Conservation (phyloP, 2,888 invertebrate genomes). For the Lamellibrachia columna region DNA sequence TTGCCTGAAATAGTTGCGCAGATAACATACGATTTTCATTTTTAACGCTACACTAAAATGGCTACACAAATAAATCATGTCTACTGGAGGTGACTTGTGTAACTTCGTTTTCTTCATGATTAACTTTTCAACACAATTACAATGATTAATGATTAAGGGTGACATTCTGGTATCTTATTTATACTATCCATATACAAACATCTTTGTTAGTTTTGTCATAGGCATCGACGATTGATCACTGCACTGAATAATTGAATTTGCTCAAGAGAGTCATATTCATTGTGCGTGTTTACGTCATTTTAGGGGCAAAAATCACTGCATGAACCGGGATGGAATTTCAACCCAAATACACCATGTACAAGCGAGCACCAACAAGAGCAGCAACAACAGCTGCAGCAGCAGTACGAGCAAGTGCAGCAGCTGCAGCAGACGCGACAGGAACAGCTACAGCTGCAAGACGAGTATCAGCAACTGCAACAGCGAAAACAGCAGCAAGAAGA, state of each 20-base stretch:
- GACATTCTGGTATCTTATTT: neutral
- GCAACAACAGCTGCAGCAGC: neutral
- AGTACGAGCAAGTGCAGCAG: neutral
- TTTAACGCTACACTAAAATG: neutral
- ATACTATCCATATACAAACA: neutral
- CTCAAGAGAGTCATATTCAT: neutral
- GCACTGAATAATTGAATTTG: neutral
- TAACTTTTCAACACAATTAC: no score
- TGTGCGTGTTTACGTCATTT: neutral
- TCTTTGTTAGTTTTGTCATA: neutral
- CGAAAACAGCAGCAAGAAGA: neutral
- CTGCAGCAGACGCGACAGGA: neutral
- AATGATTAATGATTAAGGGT: neutral
- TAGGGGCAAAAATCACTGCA: neutral
- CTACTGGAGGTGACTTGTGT: no score
- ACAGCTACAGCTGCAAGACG: neutral
- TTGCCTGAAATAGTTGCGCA: no score
- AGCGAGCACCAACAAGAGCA: neutral
- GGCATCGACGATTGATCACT: neutral
- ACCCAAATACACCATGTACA: constrained; percentile 19
- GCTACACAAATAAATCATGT: no score
- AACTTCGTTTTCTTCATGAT: no score
- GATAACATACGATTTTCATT: neutral
- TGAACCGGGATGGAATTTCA: constrained; percentile 23
- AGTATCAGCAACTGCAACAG: neutral